Conservation (phyloP, 2,888 invertebrate genomes). For the Leptarthrus brevirostris region DNA sequence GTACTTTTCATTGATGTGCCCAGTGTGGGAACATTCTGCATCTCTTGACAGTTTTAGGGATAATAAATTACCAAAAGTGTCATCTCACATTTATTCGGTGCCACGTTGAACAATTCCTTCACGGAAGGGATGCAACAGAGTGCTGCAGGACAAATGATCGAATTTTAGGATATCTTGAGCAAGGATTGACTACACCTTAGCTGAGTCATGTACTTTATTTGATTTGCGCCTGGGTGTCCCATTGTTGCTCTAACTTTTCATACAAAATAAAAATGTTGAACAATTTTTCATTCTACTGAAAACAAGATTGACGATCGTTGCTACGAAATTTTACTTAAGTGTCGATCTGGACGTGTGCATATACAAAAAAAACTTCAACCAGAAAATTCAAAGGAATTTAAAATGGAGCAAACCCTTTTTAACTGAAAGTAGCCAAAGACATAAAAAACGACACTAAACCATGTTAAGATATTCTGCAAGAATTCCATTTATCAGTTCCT, state of each 20-base stretch:
- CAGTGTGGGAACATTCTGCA: slow-evolving; percentile 40
- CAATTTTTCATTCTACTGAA: slow-evolving; percentile 30
- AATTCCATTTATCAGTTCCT: slow-evolving; percentile 19
- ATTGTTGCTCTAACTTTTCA: not conserved
- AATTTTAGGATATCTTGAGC: too few species aligned
- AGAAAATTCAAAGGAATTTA: slow-evolving; percentile 30
- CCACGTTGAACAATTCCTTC: slow-evolving; percentile 29
- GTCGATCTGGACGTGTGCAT: too few species aligned
- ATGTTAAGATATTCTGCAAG: slow-evolving; percentile 37
- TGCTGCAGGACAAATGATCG: slow-evolving; percentile 42
- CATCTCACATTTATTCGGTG: not conserved
- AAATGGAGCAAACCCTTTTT: slow-evolving; percentile 44
- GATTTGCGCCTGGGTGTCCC: slow-evolving; percentile 33
- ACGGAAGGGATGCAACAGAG: slow-evolving; percentile 16
- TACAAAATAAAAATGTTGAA: not conserved
- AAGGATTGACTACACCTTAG: slow-evolving; percentile 9
- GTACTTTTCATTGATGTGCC: not conserved
- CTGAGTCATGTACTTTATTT: slow-evolving; percentile 29
- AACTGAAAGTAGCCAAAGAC: not conserved
- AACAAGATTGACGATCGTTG: slow-evolving; percentile 21
- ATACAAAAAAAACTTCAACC: too few species aligned
- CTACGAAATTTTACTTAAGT: too few species aligned
- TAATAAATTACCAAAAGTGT: slow-evolving; percentile 33
- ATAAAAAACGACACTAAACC: not conserved
- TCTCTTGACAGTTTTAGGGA: slow-evolving; percentile 2